Evolutionary conservation across 2,113 vertebrate species (phyloP).

Genomic region (Suricata suricatta): DNA sequence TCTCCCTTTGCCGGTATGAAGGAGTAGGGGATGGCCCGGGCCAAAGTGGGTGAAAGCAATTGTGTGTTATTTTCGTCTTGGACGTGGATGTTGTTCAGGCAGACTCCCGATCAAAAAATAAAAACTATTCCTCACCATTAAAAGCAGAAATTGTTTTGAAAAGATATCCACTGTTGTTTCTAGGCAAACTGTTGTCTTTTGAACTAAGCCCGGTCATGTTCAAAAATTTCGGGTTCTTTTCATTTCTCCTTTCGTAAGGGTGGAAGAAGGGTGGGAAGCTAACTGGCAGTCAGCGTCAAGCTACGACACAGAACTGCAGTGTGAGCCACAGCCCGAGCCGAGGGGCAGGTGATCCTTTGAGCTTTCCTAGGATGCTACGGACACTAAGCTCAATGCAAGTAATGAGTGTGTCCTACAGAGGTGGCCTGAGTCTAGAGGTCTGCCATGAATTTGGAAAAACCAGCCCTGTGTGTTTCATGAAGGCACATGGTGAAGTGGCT

Average conservation of each 20-base stretch:
- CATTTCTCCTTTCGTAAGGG: background rate
- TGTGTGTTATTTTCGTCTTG: background rate
- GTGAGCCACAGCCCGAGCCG: background rate
- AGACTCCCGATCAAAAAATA: background rate
- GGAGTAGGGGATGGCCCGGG: background rate
- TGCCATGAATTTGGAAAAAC: background rate
- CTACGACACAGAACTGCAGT: background rate
- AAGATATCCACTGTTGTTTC: slow-evolving; percentile 16
- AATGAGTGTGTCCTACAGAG: background rate
- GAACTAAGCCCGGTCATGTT: background rate
- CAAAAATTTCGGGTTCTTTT: background rate
- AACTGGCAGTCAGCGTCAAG: background rate
- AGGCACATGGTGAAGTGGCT: background rate
- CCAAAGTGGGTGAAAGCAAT: background rate
- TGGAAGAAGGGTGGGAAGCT: background rate
- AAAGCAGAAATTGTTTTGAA: slow-evolving; percentile 36
- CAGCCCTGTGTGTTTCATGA: background rate
- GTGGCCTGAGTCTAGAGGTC: background rate
- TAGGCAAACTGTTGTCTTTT: background rate
- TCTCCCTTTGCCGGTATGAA: background rate
- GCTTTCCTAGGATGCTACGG: background rate
- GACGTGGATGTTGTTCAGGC: background rate
- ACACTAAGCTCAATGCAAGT: background rate
- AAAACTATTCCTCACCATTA: background rate
- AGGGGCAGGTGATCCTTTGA: background rate